Evolutionary conservation across 53 echinoderm and acorn worm species (phyloP).

Genomic region (Antedon mediterranea): DNA sequence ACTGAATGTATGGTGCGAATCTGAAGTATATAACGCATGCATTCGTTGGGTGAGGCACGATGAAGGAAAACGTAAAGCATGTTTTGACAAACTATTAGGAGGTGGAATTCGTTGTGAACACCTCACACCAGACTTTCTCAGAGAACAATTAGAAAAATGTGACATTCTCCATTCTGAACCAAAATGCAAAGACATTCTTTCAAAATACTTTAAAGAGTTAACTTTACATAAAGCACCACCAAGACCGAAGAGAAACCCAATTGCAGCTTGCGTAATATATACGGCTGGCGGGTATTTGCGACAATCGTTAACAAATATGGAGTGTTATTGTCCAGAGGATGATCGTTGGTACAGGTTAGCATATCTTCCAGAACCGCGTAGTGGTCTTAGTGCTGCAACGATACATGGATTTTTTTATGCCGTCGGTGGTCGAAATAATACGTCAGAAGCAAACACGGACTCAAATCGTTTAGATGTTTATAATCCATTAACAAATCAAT

Average conservation of each 20-base stretch:
- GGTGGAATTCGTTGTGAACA: slow-evolving; percentile 72
- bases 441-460: slow-evolving; percentile 88
- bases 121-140: slow-evolving; percentile 77
- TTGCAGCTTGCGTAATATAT: slow-evolving; percentile 80
- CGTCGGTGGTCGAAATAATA: slow-evolving; percentile 89
- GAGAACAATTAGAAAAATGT: slow-evolving; percentile 73
- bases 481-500: slow-evolving; percentile 69
- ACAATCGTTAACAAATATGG: slow-evolving; percentile 71
- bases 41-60: slow-evolving; percentile 64
- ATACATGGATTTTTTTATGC: slow-evolving; percentile 85
- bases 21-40: slow-evolving; percentile 88
- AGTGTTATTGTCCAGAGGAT: slow-evolving; percentile 81
- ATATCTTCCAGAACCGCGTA: slow-evolving; percentile 69
- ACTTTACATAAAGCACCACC: slow-evolving; percentile 58
- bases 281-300: slow-evolving; percentile 88
- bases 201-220: slow-evolving; percentile 85
- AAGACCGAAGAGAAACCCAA: slow-evolving; percentile 57
- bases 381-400: slow-evolving; percentile 88
- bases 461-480: slow-evolving; percentile 81
- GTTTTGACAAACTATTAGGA: slow-evolving; percentile 76
- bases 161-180: slow-evolving; percentile 63
- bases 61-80: slow-evolving; percentile 45
- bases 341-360: slow-evolving; percentile 63
- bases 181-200: slow-evolving; percentile 79
- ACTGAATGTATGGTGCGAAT: slow-evolving; percentile 88